phyloP scores from a whole-genome alignment of 2,888 invertebrate genomes.

The Falcaria lacertinaria region DNA sequence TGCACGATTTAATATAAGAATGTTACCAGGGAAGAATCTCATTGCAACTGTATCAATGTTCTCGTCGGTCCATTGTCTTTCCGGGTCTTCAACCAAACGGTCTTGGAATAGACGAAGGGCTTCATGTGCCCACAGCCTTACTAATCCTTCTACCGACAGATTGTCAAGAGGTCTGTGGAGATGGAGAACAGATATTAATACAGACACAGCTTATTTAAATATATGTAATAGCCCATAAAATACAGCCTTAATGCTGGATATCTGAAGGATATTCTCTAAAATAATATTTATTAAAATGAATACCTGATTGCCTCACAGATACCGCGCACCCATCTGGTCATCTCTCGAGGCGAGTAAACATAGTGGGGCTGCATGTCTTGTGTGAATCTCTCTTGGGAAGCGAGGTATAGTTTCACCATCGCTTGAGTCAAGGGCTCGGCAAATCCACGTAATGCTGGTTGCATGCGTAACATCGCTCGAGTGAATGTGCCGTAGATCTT shows the following conservation, averaged over 20 bases:
- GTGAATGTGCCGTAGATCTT: constrained; percentile 99
- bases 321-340: constrained; percentile 99
- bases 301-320: constrained; percentile 97
- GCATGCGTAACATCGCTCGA: constrained; percentile 97
- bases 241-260: too few relatives aligned
- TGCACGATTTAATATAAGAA: neutral
- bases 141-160: constrained; percentile 94
- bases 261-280: too few relatives aligned
- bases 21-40: constrained; percentile 93
- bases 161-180: constrained; percentile 90
- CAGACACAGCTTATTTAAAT: too few relatives aligned
- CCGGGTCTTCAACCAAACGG: constrained; percentile 94
- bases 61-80: constrained; percentile 98
- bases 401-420: constrained; percentile 99
- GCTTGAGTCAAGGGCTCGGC: constrained; percentile 98
- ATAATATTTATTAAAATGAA: too few relatives aligned
- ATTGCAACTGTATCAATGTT: constrained; percentile 95
- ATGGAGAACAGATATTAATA: too few relatives aligned
- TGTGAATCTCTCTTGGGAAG: constrained; percentile 98
- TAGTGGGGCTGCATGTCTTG: constrained; percentile 99
- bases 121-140: constrained; percentile 99
- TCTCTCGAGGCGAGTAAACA: constrained; percentile 98
- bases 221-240: too few relatives aligned
- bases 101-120: constrained; percentile 98
- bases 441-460: constrained; percentile 94